Evolutionary conservation across 2,888 invertebrate species (phyloP), one percentile per base, ranked within the genome.

Genomic region (Galerucella pusilla): DNA sequence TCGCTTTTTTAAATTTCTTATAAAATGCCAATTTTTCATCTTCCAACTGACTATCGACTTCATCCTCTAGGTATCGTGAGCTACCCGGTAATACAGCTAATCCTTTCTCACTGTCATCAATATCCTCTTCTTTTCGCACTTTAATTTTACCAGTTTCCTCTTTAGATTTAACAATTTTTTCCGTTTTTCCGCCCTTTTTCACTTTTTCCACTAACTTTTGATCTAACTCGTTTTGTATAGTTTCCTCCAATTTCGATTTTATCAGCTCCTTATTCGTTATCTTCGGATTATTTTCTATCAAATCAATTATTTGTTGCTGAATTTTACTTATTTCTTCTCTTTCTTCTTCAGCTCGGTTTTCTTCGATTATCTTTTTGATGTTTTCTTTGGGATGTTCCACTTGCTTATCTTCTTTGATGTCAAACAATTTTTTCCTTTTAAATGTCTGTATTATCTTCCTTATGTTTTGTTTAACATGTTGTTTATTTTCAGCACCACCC

Each of bases 311-410:
- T 84, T 85, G 88, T 83, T 76, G 86, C 85, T 84, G 89, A 78
- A 87, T 89, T 86, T 88, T 89, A 83, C 73, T 85, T 79, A 79
- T 87, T 83, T 89, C 88, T 75, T 90, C 89, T 79, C 88, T 87
- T 83, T 90, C 87, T 75, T 88, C 87, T 70, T 86, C 87, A 16
- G 86, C 86, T 78, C 86, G 87, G 80, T 90, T 89, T 75, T 85
- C 82, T 74, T 86, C 82, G n/a, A 85, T 85, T 28, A 87, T 84
- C 70, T 84, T 83, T 77, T 85, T 85, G 12, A 84, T 83, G 4
- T 81, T 78, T 68, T 84, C 82, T 73, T 80, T 81, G 4, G 80
- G 71, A 61, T 81, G 78, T 45, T 68, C 49, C 57, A 74, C 78
- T 63, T 79, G 76, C 16, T 67, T 67, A 46, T 75, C 79, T 63